Evolutionary conservation across 2,797 vertebrate genomes (phyloP).

Genomic region (Gadopsis marmoratus): DNA sequence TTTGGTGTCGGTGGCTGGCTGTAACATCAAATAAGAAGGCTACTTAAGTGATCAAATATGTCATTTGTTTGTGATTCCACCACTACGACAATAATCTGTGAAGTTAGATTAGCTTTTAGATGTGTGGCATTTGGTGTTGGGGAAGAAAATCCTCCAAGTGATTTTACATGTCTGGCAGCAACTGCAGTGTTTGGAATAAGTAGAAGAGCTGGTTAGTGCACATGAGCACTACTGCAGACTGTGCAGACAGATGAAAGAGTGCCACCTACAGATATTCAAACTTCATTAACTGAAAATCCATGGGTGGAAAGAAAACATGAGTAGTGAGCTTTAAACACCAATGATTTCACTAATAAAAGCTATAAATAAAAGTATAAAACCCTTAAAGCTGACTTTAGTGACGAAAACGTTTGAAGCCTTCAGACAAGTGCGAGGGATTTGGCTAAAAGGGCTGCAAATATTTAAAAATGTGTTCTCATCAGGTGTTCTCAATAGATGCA

Average conservation of each 20-base stretch:
- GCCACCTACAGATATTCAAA: slow-evolving; percentile 50
- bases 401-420: background rate
- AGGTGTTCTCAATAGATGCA: slow-evolving; percentile 1
- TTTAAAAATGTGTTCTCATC: slow-evolving; percentile 1
- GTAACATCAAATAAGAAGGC: slow-evolving; percentile 1
- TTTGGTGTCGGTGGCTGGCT: background rate
- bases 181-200: slow-evolving; percentile 24
- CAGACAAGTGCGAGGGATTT: background rate
- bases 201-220: background rate
- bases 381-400: background rate
- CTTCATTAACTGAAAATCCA: slow-evolving; percentile 30
- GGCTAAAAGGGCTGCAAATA: slow-evolving; percentile 18
- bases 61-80: background rate
- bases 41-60: background rate
- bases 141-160: slow-evolving; percentile 13
- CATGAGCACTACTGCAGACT: slow-evolving; percentile 20
- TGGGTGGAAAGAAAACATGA: background rate
- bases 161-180: slow-evolving; percentile 38
- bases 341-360: background rate
- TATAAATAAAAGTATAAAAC: background rate
- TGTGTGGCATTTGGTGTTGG: background rate
- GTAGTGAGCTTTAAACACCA: too few species aligned
- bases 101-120: slow-evolving; percentile 1
- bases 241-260: slow-evolving; percentile 42
- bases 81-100: background rate